A percentile compares a stretch with the other conserved stretches of the same genome.
Conservation (phyloP, 2,113 vertebrate genomes). For the Oryzias javanicus region DNA sequence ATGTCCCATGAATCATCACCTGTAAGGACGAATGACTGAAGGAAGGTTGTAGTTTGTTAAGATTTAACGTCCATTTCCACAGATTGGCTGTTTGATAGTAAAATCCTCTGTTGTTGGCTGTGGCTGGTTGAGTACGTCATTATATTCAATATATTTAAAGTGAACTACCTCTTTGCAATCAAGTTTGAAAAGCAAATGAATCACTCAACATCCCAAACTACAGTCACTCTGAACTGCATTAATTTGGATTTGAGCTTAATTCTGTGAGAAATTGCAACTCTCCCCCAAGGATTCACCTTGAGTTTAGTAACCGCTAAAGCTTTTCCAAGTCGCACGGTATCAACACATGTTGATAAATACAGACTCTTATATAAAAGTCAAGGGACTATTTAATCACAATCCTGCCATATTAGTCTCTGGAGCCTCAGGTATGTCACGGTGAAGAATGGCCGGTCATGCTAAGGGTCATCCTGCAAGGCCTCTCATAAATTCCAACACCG, state of each 20-base stretch:
- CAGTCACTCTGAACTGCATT: too few species aligned
- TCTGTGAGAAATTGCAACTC: constrained; percentile 5
- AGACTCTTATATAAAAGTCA: constrained; percentile 47
- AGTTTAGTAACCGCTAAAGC: constrained; percentile 10
- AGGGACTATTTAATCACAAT: constrained; percentile 57
- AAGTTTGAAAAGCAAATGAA: too few species aligned
- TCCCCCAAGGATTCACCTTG: constrained; percentile 27
- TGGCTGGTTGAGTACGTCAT: too few species aligned
- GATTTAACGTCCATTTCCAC: too few species aligned
- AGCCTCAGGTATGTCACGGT: constrained; percentile 56
- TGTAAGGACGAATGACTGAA: too few species aligned
- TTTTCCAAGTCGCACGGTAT: constrained; percentile 40
- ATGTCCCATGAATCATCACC: too few species aligned
- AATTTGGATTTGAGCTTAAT: background rate
- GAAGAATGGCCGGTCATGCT: constrained; percentile 56
- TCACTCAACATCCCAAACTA: too few species aligned
- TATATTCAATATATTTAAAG: too few species aligned
- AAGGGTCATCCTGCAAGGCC: constrained; percentile 66
- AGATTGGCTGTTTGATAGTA: too few species aligned
- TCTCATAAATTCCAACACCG: constrained; percentile 64
- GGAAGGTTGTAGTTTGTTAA: too few species aligned
- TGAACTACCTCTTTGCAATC: too few species aligned
- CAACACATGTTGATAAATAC: constrained; percentile 36
- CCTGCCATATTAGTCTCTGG: constrained; percentile 59
- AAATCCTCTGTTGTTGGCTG: too few species aligned